Base-by-base conservation (phyloP, 1,140 invertebrate genomes). In the Antheraea pernyi region DNA sequence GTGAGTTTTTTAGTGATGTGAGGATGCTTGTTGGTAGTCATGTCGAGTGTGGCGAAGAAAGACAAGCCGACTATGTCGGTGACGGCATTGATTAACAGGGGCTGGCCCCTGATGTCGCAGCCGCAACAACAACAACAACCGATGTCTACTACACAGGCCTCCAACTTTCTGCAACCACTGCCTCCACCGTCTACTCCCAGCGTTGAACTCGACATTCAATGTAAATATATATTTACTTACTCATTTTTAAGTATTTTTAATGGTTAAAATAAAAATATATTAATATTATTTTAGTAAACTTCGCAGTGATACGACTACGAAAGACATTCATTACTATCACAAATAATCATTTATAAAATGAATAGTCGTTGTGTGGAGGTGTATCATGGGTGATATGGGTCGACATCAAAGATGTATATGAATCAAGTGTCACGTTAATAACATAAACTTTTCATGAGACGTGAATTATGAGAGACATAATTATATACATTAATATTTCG, bases 11-110 rank as follows among this genome's bases (percentile, higher is more conserved):
- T 79, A 91, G 88, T 90, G 83, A 91, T 90, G 88, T 90, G 88
- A 92, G 86, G 87, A 88, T 87, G 84, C 71, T 88, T 84, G 86
- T 88, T 81, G 70, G 78, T 85, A 80, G 85, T 78, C 82, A 92
- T 91, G 90, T 90, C 90, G 73, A 88, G 85, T 78, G 81, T 96
- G 95, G 95, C 96, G 94, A 96, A 96, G 93, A 97, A 97, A 91
- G 96, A 96, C 88, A 97, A 96, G 86, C 96, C 96, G 70, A 96
- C 96, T 93, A 96, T 96, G 95, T 96, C 95, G 80, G 96, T 97
- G 78, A 95, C 95, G 78, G 95, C 95, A 78, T 96, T 97, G 85
- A 96, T 97, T 80, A 89, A 91, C 77, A 89, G 89, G 87, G 84
- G 86, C 73, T 81, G 88, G 73, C 87, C 85, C 67, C 77, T 83